Evolutionary conservation across 2,113 vertebrate genomes (phyloP).

Genomic region (Pipra filicauda): DNA sequence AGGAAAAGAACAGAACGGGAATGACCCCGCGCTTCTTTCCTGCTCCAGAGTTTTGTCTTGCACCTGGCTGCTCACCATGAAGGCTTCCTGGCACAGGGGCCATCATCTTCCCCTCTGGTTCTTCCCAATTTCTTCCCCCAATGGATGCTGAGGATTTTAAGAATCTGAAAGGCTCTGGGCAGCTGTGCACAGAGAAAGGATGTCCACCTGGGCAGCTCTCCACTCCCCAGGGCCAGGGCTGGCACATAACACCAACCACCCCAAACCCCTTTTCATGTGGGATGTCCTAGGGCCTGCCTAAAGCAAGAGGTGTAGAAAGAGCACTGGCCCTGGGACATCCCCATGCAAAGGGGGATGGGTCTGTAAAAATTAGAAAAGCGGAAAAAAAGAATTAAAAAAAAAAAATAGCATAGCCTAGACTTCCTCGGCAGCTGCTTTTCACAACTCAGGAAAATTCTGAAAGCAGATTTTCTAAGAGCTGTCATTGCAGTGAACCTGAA

Average conservation of each 20-base stretch:
- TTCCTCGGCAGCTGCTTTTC: neutral
- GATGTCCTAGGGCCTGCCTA: neutral
- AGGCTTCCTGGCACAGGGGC: neutral
- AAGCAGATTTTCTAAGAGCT: conserved; percentile 11
- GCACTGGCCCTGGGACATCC: neutral
- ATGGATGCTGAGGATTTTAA: neutral
- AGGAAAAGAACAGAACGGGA: neutral
- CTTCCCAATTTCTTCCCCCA: neutral
- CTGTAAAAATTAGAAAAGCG: neutral
- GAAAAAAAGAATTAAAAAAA: neutral
- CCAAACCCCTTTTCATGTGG: accelerated
- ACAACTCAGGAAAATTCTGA: neutral
- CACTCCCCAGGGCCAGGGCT: neutral
- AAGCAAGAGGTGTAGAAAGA: neutral
- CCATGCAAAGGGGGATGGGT: neutral
- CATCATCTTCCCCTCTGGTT: neutral
- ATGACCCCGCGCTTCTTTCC: accelerated
- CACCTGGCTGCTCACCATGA: neutral
- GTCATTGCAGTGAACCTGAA: conserved; percentile 21
- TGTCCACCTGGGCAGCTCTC: neutral
- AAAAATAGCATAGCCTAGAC: neutral
- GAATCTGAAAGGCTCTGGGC: neutral
- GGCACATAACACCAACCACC: neutral
- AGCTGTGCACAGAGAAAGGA: neutral
- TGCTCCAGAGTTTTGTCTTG: neutral